Percentiles rank a stretch among this genome's conserved stretches.
Conservation (phyloP, 2,888 invertebrate genomes). For the Lithophane ornitopus region DNA sequence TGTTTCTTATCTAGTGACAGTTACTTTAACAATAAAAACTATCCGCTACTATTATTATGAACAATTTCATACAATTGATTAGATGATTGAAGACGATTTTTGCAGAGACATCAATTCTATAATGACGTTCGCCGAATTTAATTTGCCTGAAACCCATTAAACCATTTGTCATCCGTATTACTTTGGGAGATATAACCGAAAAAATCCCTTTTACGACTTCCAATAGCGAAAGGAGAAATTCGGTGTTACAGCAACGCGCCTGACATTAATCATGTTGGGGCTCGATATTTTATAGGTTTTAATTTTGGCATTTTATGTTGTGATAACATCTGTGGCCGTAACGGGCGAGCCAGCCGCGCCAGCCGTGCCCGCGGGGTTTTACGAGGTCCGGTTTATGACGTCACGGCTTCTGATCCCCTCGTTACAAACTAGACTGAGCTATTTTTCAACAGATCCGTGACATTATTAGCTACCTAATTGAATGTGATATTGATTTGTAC, state of each 20-base stretch:
- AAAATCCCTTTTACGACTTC: slow-evolving; percentile 76
- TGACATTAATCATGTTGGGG: slow-evolving; percentile 82
- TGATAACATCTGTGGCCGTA: slow-evolving; percentile 86
- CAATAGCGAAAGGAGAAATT: slow-evolving; percentile 78
- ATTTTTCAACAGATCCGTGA: slow-evolving; percentile 64
- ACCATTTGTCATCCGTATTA: slow-evolving; percentile 61
- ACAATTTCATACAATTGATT: neutral
- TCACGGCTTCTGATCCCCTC: slow-evolving; percentile 52
- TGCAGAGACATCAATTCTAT: slow-evolving; percentile 33
- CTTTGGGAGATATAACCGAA: slow-evolving; percentile 64
- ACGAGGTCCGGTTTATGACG: slow-evolving; percentile 80
- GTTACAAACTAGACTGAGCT: slow-evolving; percentile 69
- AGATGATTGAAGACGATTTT: neutral
- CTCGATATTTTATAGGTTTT: slow-evolving; percentile 86
- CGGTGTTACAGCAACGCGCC: slow-evolving; percentile 72
- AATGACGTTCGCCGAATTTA: slow-evolving; percentile 51
- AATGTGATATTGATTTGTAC: slow-evolving; percentile 42
- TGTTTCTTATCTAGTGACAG: neutral
- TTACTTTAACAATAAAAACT: too few species aligned
- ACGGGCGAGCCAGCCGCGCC: slow-evolving; percentile 75
- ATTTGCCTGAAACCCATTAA: slow-evolving; percentile 61
- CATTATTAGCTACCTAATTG: slow-evolving; percentile 53
- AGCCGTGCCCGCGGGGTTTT: slow-evolving; percentile 71
- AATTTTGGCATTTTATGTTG: slow-evolving; percentile 87
- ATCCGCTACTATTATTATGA: neutral